Percentiles rank a stretch among this genome's conserved stretches.
These are phyloP conservation scores for Polymixis lichenea DNA, from an alignment of 2,888 invertebrate genomes.

Conservation along the genomic window DNA sequence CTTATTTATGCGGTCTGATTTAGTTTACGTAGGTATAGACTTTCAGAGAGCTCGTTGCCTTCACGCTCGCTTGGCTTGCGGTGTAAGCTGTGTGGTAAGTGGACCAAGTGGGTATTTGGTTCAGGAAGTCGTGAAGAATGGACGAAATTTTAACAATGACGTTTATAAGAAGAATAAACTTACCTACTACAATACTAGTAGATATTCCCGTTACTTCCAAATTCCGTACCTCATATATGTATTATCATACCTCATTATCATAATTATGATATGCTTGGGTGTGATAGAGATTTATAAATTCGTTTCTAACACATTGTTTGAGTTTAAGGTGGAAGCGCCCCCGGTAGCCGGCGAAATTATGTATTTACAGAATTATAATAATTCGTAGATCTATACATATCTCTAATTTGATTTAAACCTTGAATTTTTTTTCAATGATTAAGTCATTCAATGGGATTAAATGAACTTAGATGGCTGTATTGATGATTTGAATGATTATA, in stretches of 20 bases:
- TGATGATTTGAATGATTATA: too few species aligned
- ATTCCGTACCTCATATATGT: too few species aligned
- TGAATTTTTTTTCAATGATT: too few species aligned
- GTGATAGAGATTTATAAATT: background rate
- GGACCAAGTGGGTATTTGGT: background rate
- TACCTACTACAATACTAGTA: background rate
- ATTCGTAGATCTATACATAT: too few species aligned
- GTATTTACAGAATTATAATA: too few species aligned
- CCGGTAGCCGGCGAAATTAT: too few species aligned
- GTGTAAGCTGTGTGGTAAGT: slow-evolving; percentile 13
- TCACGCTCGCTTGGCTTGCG: slow-evolving; percentile 30
- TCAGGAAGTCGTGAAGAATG: background rate
- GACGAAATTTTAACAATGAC: background rate
- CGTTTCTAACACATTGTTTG: too few species aligned
- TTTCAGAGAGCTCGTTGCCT: slow-evolving; percentile 37
- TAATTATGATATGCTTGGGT: background rate
- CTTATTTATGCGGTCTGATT: slow-evolving; percentile 60
- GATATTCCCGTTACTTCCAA: too few species aligned
- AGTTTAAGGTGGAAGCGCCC: too few species aligned
- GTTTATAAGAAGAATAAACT: background rate
- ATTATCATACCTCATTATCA: background rate
- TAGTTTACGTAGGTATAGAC: slow-evolving; percentile 50
- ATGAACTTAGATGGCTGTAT: too few species aligned
- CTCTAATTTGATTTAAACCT: too few species aligned
- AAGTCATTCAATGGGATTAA: too few species aligned